Conservation (phyloP, 2,888 invertebrate genomes). For the Chrysodeixis includens region DNA sequence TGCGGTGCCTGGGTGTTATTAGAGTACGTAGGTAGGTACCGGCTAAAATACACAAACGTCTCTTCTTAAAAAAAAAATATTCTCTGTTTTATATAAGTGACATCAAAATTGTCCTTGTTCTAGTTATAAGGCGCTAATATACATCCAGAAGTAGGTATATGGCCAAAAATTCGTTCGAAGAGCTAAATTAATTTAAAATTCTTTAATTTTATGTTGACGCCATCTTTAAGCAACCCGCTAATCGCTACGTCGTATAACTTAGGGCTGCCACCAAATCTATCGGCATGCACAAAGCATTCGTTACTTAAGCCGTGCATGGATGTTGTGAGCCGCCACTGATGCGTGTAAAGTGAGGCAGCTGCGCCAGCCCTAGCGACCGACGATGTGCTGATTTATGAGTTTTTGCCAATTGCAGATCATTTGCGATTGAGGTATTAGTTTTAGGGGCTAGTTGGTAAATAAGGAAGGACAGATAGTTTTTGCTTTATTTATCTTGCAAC, state of each 20-base stretch:
- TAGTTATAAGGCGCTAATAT: too few relatives aligned
- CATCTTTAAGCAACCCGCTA: conserved; percentile 44
- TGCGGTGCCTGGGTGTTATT: too few relatives aligned
- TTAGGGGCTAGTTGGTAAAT: conserved; percentile 43
- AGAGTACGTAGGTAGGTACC: too few relatives aligned
- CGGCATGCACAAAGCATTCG: conserved; percentile 87
- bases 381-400: conserved; percentile 62
- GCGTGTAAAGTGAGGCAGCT: conserved; percentile 86
- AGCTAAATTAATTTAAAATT: too few relatives aligned
- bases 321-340: conserved; percentile 82
- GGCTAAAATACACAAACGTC: too few relatives aligned
- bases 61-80: too few relatives aligned
- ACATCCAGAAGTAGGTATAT: too few relatives aligned
- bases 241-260: conserved; percentile 59
- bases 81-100: too few relatives aligned
- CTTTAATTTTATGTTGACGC: too few relatives aligned
- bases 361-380: conserved; percentile 60
- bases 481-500: conserved; percentile 11
- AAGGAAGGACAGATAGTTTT: conserved; percentile 31
- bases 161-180: too few relatives aligned
- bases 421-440: conserved; percentile 46
- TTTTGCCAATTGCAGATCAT: conserved; percentile 56
- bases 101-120: too few relatives aligned
- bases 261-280: conserved; percentile 71
- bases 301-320: conserved; percentile 76